phyloP scores from a whole-genome alignment of 1,140 invertebrate species.

The Cydia strobilella region DNA sequence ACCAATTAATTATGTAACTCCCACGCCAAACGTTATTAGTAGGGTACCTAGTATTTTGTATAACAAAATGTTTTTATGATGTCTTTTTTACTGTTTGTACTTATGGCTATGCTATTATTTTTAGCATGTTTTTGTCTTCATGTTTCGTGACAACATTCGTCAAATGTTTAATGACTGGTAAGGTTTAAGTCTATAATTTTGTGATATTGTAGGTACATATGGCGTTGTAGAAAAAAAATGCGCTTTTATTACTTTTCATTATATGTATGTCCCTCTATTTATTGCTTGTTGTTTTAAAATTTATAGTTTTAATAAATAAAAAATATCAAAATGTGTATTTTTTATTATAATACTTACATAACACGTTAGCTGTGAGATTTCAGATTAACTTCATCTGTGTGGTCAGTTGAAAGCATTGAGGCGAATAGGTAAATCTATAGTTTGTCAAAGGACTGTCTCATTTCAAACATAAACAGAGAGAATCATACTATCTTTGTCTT shows the following conservation, averaged over 20 bases:
- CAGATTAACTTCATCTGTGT: no score
- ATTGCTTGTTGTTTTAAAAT: background rate
- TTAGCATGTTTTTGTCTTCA: no score
- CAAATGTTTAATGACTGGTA: no score
- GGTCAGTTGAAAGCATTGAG: no score
- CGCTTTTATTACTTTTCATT: background rate
- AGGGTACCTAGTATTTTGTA: background rate
- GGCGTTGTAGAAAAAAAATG: background rate
- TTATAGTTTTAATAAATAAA: background rate
- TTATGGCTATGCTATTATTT: no score
- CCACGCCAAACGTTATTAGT: background rate
- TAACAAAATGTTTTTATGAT: background rate
- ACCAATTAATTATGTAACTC: background rate
- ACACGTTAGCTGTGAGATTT: no score
- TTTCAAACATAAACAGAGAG: no score
- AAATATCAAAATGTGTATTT: background rate
- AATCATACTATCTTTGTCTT: no score
- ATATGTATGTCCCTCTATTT: background rate
- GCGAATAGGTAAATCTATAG: no score
- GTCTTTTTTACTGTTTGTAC: no score
- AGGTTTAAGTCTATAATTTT: background rate
- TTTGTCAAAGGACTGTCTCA: no score
- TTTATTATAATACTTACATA: background rate
- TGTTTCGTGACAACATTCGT: no score
- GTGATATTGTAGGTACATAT: background rate